Evolutionary conservation across 2,797 vertebrate species (phyloP).

Genomic region (Threskiornis aethiopicus): DNA sequence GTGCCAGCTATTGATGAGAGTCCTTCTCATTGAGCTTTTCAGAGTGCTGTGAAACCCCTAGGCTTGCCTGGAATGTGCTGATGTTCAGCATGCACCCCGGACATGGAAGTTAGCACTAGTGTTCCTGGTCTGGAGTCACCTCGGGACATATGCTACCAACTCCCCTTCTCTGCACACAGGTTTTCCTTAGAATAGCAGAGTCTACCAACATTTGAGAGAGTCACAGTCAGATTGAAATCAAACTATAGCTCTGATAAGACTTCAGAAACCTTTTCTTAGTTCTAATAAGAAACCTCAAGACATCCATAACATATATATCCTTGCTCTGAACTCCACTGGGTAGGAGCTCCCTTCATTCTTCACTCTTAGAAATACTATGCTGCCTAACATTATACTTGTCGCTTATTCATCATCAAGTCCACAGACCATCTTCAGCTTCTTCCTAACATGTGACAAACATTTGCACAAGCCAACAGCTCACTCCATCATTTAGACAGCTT

Average conservation of each 20-base stretch:
- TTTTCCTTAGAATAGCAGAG: background rate
- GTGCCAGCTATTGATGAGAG: background rate
- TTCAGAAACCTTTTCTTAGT: background rate
- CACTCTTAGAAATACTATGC: background rate
- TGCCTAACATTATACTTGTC: background rate
- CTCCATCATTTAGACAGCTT: background rate
- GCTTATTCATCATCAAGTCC: background rate
- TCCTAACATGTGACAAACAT: background rate
- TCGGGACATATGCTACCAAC: accelerated
- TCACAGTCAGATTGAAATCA: background rate
- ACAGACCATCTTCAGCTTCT: background rate
- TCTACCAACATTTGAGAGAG: background rate
- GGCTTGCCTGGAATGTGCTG: background rate
- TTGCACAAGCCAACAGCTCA: background rate
- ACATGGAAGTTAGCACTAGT: background rate
- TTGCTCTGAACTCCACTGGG: background rate
- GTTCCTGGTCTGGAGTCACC: background rate
- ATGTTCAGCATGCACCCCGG: accelerated
- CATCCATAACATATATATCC: background rate
- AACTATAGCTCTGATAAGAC: background rate
- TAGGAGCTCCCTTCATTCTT: background rate
- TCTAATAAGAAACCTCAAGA: background rate
- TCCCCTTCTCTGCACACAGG: background rate
- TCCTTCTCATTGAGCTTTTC: background rate
- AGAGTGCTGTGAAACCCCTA: background rate